phyloP scores from a whole-genome alignment of 2,113 vertebrate genomes.

The Oncorhynchus kisutch region DNA sequence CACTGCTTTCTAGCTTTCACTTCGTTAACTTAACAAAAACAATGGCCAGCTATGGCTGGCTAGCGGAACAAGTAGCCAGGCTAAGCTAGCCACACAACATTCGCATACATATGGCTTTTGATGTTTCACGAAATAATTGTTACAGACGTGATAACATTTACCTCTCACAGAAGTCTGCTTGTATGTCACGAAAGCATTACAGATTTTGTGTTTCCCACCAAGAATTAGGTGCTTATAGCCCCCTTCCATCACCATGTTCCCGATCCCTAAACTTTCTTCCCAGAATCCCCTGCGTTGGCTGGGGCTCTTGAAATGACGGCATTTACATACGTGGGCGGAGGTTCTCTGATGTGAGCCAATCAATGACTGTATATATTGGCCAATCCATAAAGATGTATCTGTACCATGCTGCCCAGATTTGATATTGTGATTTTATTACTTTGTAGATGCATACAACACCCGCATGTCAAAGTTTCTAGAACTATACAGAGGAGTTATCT shows the following conservation, averaged over 20 bases:
- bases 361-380: too few species aligned
- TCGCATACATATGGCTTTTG: not conserved
- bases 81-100: not conserved
- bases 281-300: slow-evolving; percentile 61
- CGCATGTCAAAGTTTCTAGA: too few species aligned
- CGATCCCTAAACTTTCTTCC: slow-evolving; percentile 60
- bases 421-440: too few species aligned
- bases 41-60: slow-evolving; percentile 13
- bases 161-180: not conserved
- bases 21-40: slow-evolving; percentile 38
- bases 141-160: not conserved
- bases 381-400: too few species aligned
- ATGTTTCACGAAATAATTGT: not conserved
- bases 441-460: too few species aligned
- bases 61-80: too few species aligned
- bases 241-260: slow-evolving; percentile 17
- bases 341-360: too few species aligned
- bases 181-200: not conserved
- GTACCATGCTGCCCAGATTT: too few species aligned
- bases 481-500: too few species aligned
- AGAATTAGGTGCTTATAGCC: not conserved
- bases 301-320: slow-evolving; percentile 42
- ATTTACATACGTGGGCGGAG: not conserved
- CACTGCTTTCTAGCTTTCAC: not conserved
- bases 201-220: not conserved